Evolutionary conservation across 2,113 vertebrate species (phyloP), one percentile per base, ranked within the genome.

Genomic region (Saimiri boliviensis): DNA sequence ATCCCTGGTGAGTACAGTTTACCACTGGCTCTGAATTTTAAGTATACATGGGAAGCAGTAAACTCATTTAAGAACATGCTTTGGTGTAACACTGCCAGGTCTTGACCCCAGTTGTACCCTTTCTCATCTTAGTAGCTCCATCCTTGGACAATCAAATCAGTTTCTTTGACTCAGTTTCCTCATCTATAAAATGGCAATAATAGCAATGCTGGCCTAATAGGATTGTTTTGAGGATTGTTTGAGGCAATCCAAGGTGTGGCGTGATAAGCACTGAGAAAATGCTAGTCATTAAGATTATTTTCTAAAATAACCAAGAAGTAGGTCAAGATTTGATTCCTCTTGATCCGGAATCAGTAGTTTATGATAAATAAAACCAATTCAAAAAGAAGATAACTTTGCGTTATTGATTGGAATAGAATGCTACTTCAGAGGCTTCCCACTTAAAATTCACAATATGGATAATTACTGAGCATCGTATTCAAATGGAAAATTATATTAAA

Each of bases 381-480:
- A 77, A 80, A 76, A 91, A 91, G 56, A 76, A 80, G 49, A 30
- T 81, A 63, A 20, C 25, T 85, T 86, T 45, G 35, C 32, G 73
- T 60, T 86, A 66, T 7, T 71, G 56, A 54, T 52, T 89, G 25
- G 27, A 86, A 73, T 40, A 37, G 45, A 90, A 91, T n/a, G 56
- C n/a, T 91, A 37, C 84, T 95, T 95, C 35, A 70, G 40, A 52
- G 27, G 45, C 80, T 80, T 92, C 54, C 27, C 54, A 52, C 2
- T 52, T 40, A 84, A 97, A 89, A 79, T 70, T 89, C 37, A 92
- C 86, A 60, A 73, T 70, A 71, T 1, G 58, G 76, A 74, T 60
- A 93, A 84, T 94, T 95, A 90, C 54, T 42, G 23, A 96, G 54
- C 32, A 80, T 81, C 71, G 19, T 85, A 54, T 63, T 97, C 9